phyloP scores from a whole-genome alignment of 2,113 vertebrate genomes.

The Ibidorhyncha struthersii region DNA sequence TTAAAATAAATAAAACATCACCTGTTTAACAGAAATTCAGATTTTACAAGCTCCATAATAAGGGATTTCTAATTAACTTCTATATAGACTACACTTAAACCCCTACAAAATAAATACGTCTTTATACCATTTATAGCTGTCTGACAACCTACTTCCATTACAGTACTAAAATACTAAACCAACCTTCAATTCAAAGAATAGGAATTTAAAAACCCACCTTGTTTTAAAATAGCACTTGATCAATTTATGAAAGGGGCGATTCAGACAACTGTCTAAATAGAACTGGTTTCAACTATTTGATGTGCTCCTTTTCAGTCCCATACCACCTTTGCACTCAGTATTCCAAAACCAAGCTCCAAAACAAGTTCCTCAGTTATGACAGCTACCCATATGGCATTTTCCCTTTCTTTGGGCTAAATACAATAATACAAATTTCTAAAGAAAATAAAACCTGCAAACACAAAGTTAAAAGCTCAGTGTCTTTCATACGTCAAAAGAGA shows the following conservation, averaged over 20 bases:
- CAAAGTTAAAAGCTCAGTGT: neutral
- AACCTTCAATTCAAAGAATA: neutral
- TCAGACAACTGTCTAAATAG: neutral
- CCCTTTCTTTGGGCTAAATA: neutral
- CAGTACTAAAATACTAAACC: neutral
- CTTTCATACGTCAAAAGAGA: neutral
- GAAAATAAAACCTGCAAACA: neutral
- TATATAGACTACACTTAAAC: neutral
- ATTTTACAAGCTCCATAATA: neutral
- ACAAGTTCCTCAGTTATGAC: neutral
- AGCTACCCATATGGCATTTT: neutral
- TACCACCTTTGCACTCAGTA: neutral
- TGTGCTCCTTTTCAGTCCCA: neutral
- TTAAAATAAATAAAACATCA: neutral
- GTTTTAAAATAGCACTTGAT: neutral
- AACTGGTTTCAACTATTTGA: neutral
- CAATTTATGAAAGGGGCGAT: neutral
- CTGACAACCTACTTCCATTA: neutral
- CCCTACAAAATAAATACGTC: neutral
- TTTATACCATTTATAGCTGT: neutral
- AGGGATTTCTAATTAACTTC: neutral
- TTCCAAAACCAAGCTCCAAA: neutral
- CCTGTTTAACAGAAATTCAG: neutral
- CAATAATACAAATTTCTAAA: neutral
- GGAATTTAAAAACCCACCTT: neutral